Evolutionary conservation across 2,888 invertebrate genomes (phyloP), one percentile per base, ranked within the genome.

Genomic region (Harpagoxenus sublaevis): DNA sequence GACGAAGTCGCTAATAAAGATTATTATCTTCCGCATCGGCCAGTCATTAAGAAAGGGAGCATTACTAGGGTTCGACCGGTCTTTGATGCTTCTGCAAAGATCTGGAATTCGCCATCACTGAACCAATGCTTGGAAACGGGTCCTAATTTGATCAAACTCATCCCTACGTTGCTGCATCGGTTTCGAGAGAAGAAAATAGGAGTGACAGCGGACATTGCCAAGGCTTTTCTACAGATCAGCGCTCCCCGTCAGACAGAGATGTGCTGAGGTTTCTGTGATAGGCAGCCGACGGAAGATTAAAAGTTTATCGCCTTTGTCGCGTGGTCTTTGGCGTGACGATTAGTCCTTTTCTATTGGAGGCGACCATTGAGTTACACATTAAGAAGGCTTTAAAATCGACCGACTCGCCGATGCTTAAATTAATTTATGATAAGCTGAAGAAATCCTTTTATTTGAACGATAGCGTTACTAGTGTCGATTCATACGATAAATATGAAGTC

Each of bases 1-100:
- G 1, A 12, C 1, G 31, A 51, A 1, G 3, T 31, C 2, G 9
- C 2, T 5, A 5, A 2, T 0, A 28, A 5, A 8, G 28, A n/a
- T 6, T 12, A 73, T n/a, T 74, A 74, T 3, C 28, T 45, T 10
- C 45, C 45, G 0, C 45, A 74, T 0, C 9, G 31, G 4, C n/a
- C 4, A 2, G 42, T 74, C 0, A 0, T 60, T 0, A 74, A 74
- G 10, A 3, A 31, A 6, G 5, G 4, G 3, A 28, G 45, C 0
- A 60, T 45, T 0, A 73, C 42, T 0, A 73, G 1, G 0, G 60
- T 73, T 18, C 0, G 18, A 0, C 45, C 31, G 0, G 57, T 74
- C 0, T 74, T 60, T 4, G 45, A 74, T 18, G 73, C 60, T 0
- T 74, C 28, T 0, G 31, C 45, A 0, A 5, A 3, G 0, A 4